Evolutionary conservation across 2,113 vertebrate genomes (phyloP).

Genomic region (Chamaetylas fuelleborni): DNA sequence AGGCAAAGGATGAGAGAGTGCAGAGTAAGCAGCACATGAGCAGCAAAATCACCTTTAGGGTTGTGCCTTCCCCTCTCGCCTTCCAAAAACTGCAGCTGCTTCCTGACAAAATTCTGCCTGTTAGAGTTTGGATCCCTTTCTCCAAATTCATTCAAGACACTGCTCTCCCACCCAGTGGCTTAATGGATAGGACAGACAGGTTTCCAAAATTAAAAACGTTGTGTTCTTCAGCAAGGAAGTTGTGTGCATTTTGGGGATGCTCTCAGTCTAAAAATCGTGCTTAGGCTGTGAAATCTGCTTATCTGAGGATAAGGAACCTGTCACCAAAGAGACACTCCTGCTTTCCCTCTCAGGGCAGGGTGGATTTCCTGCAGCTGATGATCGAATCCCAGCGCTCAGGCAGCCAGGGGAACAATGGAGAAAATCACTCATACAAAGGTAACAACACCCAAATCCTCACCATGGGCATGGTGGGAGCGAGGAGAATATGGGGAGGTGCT

Average conservation of each 20-base stretch:
- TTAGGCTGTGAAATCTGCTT: background rate
- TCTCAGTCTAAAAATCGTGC: background rate
- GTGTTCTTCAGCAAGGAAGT: background rate
- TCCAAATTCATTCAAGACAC: background rate
- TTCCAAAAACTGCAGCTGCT: background rate
- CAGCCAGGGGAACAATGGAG: background rate
- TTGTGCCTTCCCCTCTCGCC: background rate
- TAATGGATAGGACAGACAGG: background rate
- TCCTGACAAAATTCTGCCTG: background rate
- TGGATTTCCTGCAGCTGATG: slow-evolving; percentile 89
- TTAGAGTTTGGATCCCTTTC: background rate
- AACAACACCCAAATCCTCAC: background rate
- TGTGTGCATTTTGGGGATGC: background rate
- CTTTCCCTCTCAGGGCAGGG: slow-evolving; percentile 67
- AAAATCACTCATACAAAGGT: slow-evolving; percentile 45
- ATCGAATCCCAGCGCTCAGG: slow-evolving; percentile 75
- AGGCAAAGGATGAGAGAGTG: background rate
- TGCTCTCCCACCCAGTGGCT: background rate
- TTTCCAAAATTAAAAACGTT: background rate
- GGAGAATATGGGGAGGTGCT: background rate
- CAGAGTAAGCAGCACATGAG: background rate
- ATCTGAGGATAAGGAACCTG: background rate
- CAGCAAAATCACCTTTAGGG: background rate
- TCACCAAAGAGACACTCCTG: background rate
- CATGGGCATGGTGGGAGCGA: rapidly evolving